Conservation (phyloP, 2,888 invertebrate genomes). For the Caenorhabditis afra region DNA sequence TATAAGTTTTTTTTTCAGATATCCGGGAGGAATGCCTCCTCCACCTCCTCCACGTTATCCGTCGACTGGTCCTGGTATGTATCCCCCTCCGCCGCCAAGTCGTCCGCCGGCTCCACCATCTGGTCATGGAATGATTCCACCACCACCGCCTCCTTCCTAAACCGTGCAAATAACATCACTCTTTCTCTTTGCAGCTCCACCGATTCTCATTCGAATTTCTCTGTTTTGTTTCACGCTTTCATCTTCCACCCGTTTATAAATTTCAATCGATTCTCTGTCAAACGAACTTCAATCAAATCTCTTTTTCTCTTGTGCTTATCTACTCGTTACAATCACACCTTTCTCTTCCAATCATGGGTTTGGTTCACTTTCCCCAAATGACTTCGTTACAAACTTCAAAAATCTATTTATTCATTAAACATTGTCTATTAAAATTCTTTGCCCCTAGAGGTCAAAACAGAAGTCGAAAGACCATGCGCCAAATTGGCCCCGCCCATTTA, state of each 20-base stretch:
- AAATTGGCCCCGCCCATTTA: background rate
- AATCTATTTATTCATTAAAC: too few species aligned
- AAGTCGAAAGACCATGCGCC: too few species aligned
- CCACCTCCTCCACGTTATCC: slow-evolving; percentile 58
- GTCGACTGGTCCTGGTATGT: slow-evolving; percentile 52
- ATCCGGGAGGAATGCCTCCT: slow-evolving; percentile 63
- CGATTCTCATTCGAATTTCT: too few species aligned
- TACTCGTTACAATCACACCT: slow-evolving; percentile 37
- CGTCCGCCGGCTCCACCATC: slow-evolving; percentile 67
- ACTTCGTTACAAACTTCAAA: too few species aligned
- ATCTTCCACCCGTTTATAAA: background rate
- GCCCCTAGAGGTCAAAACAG: too few species aligned
- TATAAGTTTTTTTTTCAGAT: slow-evolving; percentile 33
- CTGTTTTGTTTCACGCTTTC: background rate
- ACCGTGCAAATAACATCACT: background rate
- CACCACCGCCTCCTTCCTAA: slow-evolving; percentile 61
- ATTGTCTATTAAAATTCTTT: too few species aligned
- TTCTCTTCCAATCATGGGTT: slow-evolving; percentile 37
- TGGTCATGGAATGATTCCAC: slow-evolving; percentile 67
- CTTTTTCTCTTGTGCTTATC: slow-evolving; percentile 15
- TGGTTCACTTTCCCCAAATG: slow-evolving; percentile 21
- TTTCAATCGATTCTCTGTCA: background rate
- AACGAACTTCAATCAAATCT: slow-evolving; percentile 11
- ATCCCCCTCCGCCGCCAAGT: slow-evolving; percentile 55
- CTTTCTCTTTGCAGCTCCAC: background rate